A percentile compares a stretch with the other conserved stretches of the same genome.
These are phyloP conservation scores for Ichneumoninae sp. DNA, from an alignment of 2,888 invertebrate species.

Conservation along the genomic window DNA sequence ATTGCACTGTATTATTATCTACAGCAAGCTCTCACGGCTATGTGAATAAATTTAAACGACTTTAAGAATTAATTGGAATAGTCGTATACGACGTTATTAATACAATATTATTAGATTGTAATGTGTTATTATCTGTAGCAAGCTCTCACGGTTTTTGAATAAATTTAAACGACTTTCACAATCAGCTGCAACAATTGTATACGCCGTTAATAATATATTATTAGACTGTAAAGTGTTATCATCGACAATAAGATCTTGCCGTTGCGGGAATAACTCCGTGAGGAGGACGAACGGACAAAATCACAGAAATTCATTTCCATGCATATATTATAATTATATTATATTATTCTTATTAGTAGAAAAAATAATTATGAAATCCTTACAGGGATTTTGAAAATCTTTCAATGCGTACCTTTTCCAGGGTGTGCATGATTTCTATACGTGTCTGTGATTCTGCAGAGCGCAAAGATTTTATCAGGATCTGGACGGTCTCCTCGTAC, in stretches of 20 bases:
- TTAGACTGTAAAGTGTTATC: background rate
- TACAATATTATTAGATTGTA: no score
- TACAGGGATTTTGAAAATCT: background rate
- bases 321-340: no score
- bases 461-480: constrained; percentile 94
- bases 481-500: constrained; percentile 98
- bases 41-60: no score
- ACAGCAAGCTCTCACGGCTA: no score
- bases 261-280: no score
- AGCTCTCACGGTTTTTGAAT: no score
- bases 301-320: no score
- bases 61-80: no score
- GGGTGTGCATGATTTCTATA: constrained; percentile 98
- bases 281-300: no score
- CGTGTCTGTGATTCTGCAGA: constrained; percentile 98
- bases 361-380: background rate
- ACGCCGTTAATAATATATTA: background rate
- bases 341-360: background rate
- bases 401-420: constrained; percentile 91
- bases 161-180: no score
- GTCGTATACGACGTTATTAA: no score
- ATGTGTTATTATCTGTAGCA: background rate
- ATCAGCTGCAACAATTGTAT: background rate
- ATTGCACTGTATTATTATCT: background rate
- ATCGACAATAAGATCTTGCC: no score